Base-by-base conservation (phyloP, 2,888 invertebrate genomes). In the Heteromyza rotundicornis region DNA sequence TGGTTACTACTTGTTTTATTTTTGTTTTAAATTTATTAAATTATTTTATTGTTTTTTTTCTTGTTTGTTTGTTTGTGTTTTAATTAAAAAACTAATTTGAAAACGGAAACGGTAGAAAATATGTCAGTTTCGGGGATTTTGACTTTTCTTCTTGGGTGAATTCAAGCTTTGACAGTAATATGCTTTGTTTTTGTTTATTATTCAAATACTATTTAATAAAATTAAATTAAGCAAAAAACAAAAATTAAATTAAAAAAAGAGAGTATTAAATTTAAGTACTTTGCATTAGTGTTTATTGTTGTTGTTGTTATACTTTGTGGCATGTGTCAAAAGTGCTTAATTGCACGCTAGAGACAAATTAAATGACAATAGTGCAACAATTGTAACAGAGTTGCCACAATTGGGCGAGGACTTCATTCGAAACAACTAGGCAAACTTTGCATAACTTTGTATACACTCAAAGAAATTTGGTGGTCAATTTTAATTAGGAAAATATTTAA, bases 51-150 rank as follows among this genome's bases (percentile, higher is more conserved):
- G n/a, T n/a, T n/a, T n/a, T n/a, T n/a, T n/a, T n/a, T n/a, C n/a
- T n/a, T n/a, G n/a, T n/a, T n/a, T n/a, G n/a, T 57, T 32, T 44
- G 24, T n/a, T 56, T 20, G 58, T 53, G 40, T 53, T 60, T 59
- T 50, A 32, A 32, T 5, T 32, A 8, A 32, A 40, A 3, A 40
- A 20, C 19, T 47, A 44, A 64, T 63, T 57, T n/a, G 61, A 63
- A 63, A 61, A 66, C 75, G 72, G 75, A 73, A 73, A 73, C 72
- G 72, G 72, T 75, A 73, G 70, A 74, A 69, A 73, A 70, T 75
- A 73, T 70, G 72, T 70, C 74, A 73, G 75, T 70, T 69, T 71
- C 58, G n/a, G n/a, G 64, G 60, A 63, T 55, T 55, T 56, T 20
- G 36, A 57, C 27, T 52, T 40, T 20, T 27, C 40, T 20, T 12